Evolutionary conservation across 2,113 vertebrate genomes (phyloP).

Genomic region (Garra rufa): DNA sequence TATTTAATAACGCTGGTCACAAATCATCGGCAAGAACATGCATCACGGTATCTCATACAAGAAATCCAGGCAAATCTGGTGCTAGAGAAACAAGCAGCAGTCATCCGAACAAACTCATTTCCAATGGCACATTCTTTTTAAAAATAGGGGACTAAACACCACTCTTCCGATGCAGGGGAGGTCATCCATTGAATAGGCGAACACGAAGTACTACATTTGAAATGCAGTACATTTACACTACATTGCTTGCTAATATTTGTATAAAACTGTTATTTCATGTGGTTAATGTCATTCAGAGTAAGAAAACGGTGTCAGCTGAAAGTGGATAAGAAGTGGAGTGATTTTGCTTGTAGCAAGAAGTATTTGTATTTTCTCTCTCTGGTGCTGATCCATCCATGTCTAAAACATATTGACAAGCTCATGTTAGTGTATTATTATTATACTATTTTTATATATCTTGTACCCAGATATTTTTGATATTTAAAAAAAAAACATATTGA

Average conservation of each 20-base stretch:
- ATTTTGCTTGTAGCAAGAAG: neutral
- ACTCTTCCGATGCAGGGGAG: constrained; percentile 3
- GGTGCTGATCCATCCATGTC: neutral
- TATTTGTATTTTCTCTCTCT: neutral
- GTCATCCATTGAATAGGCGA: constrained; percentile 17
- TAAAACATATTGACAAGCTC: neutral
- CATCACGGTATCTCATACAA: constrained; percentile 6
- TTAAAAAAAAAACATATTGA: neutral
- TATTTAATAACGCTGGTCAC: constrained; percentile 53
- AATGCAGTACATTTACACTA: neutral
- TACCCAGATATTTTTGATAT: neutral
- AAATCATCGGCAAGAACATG: constrained; percentile 46
- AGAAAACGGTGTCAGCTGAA: neutral
- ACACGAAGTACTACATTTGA: constrained; percentile 1
- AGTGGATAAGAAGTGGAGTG: neutral
- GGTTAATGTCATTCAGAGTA: constrained; percentile 2
- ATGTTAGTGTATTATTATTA: neutral
- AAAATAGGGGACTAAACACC: constrained; percentile 17
- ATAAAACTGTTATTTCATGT: neutral
- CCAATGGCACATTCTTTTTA: constrained; percentile 23
- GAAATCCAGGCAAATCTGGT: constrained; percentile 5
- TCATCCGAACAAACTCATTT: constrained; percentile 53
- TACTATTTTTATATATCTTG: too few relatives aligned
- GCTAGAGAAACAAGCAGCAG: constrained; percentile 32
- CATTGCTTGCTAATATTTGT: constrained; percentile 1